Evolutionary conservation across 1,140 invertebrate genomes (phyloP).

Genomic region (Neodiprion fabricii): DNA sequence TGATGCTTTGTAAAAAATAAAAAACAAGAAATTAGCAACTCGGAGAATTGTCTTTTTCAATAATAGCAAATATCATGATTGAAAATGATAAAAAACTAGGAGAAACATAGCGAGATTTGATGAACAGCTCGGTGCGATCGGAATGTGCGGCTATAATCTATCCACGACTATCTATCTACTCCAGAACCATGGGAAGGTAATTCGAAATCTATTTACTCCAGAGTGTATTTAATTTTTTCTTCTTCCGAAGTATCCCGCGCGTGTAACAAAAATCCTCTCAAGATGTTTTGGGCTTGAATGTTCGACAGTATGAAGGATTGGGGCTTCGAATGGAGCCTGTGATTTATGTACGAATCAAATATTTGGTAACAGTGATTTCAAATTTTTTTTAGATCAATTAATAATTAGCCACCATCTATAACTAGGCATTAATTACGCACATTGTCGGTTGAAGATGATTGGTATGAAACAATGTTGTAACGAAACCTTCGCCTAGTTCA

Average conservation of each 20-base stretch:
- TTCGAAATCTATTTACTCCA: not conserved
- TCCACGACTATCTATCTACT: too few species aligned
- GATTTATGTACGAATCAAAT: not conserved
- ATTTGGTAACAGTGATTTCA: not conserved
- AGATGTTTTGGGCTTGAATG: not conserved
- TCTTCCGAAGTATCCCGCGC: not conserved
- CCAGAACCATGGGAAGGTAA: not conserved
- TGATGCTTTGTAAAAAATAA: not conserved
- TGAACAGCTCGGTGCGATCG: too few species aligned
- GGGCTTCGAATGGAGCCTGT: not conserved
- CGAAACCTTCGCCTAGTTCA: too few species aligned
- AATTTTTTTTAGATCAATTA: not conserved
- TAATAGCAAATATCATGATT: too few species aligned
- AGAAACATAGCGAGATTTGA: too few species aligned
- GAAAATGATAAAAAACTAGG: too few species aligned
- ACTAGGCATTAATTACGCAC: too few species aligned
- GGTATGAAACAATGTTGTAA: too few species aligned
- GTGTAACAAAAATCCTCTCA: not conserved
- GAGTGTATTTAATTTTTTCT: not conserved
- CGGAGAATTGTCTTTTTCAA: too few species aligned
- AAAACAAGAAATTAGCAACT: not conserved
- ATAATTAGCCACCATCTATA: not conserved
- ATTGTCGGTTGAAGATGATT: too few species aligned
- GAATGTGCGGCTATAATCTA: too few species aligned
- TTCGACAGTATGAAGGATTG: constrained; percentile 8